Base-by-base conservation (phyloP, 2,113 vertebrate genomes). In the Pteropus alecto region DNA sequence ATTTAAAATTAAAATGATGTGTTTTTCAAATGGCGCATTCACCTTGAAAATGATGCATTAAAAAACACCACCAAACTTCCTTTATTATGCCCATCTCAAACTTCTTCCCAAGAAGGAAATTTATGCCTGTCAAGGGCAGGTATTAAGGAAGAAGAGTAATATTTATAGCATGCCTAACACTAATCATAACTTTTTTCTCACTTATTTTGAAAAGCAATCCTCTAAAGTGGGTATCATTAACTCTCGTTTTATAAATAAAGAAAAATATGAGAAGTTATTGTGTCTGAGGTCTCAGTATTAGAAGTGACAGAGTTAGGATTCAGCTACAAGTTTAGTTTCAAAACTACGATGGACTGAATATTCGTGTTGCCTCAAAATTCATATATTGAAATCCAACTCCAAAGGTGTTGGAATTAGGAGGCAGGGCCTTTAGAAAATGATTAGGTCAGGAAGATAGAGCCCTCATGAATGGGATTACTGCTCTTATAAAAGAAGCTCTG, bases 1-100 rank as follows among this genome's bases (percentile, higher is more conserved):
- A 92, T 90, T 81, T 94, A 74, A 97, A 87, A 95, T 87, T 56
- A 90, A 96, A 90, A 73, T 51, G 41, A 68, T 85, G 28, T 10
- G 7, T 33, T 88, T 73, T 71, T 70, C 21, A 83, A 89, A 89
- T 14, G 76, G 13, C 41, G 10, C 30, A 41, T 56, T 87, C 41
- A 56, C 60, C 91, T 97, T 91, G 54, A 93, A 93, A 91, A 63
- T 18, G 10, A 38, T 35, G 5, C 30, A 28, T n/a, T 91, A 61
- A 70, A 88, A 91, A 87, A 26, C 6, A 70, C 24, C 13, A 51
- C 19, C 9, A 58, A 89, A 58, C 30, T 81, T 88, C 21, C 77
- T 77, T 35, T 21, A 60, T 38, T 2, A 26, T 14, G 4, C 60
- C 8, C 19, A 21, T 9, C 35, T 84, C 48, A 86, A 28, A 46